phyloP scores from a whole-genome alignment of 2,797 vertebrate species.

The Cottoperca gobio region DNA sequence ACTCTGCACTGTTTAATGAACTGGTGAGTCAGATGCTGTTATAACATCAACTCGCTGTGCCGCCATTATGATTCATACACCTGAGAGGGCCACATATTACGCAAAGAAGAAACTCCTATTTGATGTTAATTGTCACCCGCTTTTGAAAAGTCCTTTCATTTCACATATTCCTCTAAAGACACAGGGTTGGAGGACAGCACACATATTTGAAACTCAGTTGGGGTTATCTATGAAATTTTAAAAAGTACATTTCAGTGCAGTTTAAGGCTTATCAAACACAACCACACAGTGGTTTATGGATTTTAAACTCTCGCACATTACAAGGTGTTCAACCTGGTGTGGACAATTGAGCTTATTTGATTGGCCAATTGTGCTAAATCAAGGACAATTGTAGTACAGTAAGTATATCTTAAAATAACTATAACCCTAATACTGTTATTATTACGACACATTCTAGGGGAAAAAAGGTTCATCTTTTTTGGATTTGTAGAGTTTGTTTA shows the following conservation, averaged over 20 bases:
- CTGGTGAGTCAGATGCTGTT: constrained; percentile 46
- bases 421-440: too few species aligned
- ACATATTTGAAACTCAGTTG: background rate
- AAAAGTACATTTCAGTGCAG: constrained; percentile 3
- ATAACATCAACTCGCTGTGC: constrained; percentile 30
- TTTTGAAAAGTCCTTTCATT: constrained; percentile 28
- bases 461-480: background rate
- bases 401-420: background rate
- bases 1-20: constrained; percentile 32
- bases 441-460: background rate
- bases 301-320: too few species aligned
- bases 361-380: background rate
- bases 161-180: constrained; percentile 14
- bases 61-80: constrained; percentile 27
- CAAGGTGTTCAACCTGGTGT: background rate
- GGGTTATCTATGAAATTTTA: background rate
- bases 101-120: constrained; percentile 16
- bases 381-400: background rate
- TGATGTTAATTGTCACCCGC: constrained; percentile 35
- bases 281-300: background rate
- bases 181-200: background rate
- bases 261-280: constrained; percentile 8
- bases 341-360: background rate
- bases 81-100: constrained; percentile 14
- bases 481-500: background rate